These are phyloP conservation scores for Drosophila funebris DNA, from an alignment of 1,140 invertebrate species.

Conservation along the genomic window DNA sequence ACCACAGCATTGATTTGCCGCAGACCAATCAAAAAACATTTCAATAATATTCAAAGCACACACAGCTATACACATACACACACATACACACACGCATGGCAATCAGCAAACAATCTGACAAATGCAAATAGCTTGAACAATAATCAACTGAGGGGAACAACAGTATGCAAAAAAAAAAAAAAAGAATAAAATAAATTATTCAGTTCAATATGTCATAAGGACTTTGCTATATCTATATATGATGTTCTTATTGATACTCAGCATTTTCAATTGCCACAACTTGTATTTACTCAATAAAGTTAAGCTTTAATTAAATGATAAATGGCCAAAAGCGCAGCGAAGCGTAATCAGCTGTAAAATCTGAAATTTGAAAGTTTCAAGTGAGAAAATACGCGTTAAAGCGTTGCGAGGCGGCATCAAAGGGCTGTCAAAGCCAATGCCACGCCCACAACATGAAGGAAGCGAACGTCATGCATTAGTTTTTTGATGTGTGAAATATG, in stretches of 20 bases:
- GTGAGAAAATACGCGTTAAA: conserved; percentile 17
- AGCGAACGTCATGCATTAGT: conserved; percentile 6
- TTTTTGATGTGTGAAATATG: conserved; percentile 16
- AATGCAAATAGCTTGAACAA: conserved; percentile 59
- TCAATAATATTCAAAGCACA: conserved; percentile 39
- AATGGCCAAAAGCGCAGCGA: conserved; percentile 37
- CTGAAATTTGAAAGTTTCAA: conserved; percentile 17
- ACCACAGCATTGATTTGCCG: conserved; percentile 20
- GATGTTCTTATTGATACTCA: neutral
- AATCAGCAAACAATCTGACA: conserved; percentile 75
- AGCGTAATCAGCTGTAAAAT: conserved; percentile 49
- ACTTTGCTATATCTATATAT: neutral
- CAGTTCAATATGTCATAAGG: neutral
- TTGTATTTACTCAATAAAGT: conserved; percentile 24
- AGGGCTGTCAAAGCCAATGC: neutral
- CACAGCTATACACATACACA: conserved; percentile 8
- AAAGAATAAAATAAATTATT: conserved; percentile 41
- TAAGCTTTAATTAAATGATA: conserved; percentile 76
- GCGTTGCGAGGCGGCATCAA: conserved; percentile 18
- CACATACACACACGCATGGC: conserved; percentile 19
- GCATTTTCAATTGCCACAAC: neutral
- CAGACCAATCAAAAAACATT: conserved; percentile 56
- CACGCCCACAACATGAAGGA: conserved; percentile 9
- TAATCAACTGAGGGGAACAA: conserved; percentile 18
- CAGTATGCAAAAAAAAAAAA: neutral